These are phyloP conservation scores for Lycocerus yunnanus DNA, from an alignment of 2,888 invertebrate genomes.

Conservation along the genomic window DNA sequence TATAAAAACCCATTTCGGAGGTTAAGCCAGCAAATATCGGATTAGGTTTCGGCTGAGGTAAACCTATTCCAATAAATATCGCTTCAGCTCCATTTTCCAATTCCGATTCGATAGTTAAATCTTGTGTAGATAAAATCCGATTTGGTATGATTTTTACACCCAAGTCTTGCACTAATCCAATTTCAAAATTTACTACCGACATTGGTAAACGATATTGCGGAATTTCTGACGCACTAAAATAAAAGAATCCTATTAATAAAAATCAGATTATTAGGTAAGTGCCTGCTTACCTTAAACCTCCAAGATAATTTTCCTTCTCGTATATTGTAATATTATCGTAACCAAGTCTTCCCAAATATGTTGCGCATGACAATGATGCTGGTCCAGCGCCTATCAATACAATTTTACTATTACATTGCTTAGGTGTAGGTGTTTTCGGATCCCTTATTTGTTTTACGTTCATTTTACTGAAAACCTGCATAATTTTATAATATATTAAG, in stretches of 20 bases:
- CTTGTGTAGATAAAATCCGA: slow-evolving; percentile 69
- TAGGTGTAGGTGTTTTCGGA: slow-evolving; percentile 66
- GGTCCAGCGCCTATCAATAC: slow-evolving; percentile 95
- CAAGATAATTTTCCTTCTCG: slow-evolving; percentile 84
- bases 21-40: slow-evolving; percentile 78
- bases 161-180: slow-evolving; percentile 86
- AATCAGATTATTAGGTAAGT: background rate
- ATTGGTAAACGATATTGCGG: slow-evolving; percentile 96
- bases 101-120: slow-evolving; percentile 77
- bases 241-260: background rate
- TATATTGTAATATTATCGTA: slow-evolving; percentile 90
- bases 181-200: slow-evolving; percentile 91
- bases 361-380: slow-evolving; percentile 94
- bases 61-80: slow-evolving; percentile 84
- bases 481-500: background rate
- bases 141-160: slow-evolving; percentile 87
- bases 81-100: slow-evolving; percentile 72
- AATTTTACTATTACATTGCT: slow-evolving; percentile 70
- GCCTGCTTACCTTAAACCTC: slow-evolving; percentile 95
- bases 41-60: slow-evolving; percentile 86
- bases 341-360: slow-evolving; percentile 91
- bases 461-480: slow-evolving; percentile 90
- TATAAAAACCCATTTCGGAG: slow-evolving; percentile 85
- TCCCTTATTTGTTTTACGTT: slow-evolving; percentile 85
- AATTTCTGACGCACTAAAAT: slow-evolving; percentile 88